Evolutionary conservation across 2,888 invertebrate species (phyloP), one percentile per base, ranked within the genome.

Genomic region (Hirtodrosophila confusa): DNA sequence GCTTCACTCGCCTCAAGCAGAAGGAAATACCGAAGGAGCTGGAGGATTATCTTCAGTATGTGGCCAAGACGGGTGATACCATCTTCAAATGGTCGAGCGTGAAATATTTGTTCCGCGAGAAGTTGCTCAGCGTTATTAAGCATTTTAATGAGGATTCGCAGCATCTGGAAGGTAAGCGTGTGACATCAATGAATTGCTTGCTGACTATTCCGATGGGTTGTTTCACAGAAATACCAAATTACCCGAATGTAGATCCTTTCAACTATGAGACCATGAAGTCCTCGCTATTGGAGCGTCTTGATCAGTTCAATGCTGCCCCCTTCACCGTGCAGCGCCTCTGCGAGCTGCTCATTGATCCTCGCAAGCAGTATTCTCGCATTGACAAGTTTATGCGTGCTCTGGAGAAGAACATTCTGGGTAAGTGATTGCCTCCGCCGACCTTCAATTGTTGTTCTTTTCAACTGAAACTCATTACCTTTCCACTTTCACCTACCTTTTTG

Each of bases 351-450:
- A 96, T 97, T 3, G 95, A 95, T 76, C 99, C 99, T 2, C 94
- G 95, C 23, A 97, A 97, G 90, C 98, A 99, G 90, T 99, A 99
- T 91, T 97, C 96, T 89, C 94, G 98, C 68, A 96, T 98, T 68
- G 99, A 99, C 90, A 99, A 99, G 91, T 99, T 96, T 90, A 96
- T 99, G 95, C 93, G 99, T 63, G 99, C 99, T 0, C 93, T 99
- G 64, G 99, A 99, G 91, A 99, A 99, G 92, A 97, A 97, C 87
- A 96, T 97, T 78, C 92, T 97, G 80, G 91, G 91, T 91, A 83
- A 88, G 86, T 69, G 49, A 5, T 39, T 4, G 7, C 10, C 1
- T 2, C 0, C 6, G 27, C 0, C 27, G 6, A 27, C 6, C 4
- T 27, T 27, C 3, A 3, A 27, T 5, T 27, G 27, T 27, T 27